Evolutionary conservation across 2,797 vertebrate species (phyloP), one percentile per base, ranked within the genome.

Genomic region (Phyllotis vaccarum): DNA sequence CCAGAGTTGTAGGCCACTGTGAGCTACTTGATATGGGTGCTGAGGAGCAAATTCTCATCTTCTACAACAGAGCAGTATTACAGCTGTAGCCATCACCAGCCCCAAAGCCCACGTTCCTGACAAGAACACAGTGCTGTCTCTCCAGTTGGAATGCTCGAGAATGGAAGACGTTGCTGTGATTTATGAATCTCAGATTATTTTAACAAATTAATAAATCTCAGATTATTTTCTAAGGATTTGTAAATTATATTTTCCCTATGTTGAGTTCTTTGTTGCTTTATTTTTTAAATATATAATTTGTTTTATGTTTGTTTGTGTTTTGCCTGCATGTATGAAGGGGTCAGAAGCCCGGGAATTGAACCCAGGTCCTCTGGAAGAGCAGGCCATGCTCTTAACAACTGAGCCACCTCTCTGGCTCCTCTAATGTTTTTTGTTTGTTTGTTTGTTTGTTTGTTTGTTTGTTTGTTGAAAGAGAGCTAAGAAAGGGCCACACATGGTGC

Each of bases 81-180:
- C 12, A 52, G 1, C 14, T 10, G 19, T 7, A 64, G 56, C 22
- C 29, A 17, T 74, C 75, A 27, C 43, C n/a, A 72, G 66, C 24
- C 56, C 68, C 86, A 76, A 95, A 88, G 37, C 2, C 72, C 54
- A 72, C 40, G 76, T 34, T 95, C 76, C 60, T 86, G 66, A 86
- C 17, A 89, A 27, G 86, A 95, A 70, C 19, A 64, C 43, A 89
- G 5, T 68, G 74, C 60, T 86, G 6, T 88, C 40, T 85, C 49
- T 19, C 49, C 27, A 90, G 68, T 12, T 10, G 85, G n/a, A 34
- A 56, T 90, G 19, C 40, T 49, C 82, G 31, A 70, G 89, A n/a
- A 10, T 87, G 22, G 82, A 80, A 62, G 22, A 37, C 46, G 12
- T 29, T 54, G 8, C 90, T 87, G 11, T 68, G 49, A 93, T 89